Percentiles rank a stretch among this genome's conserved stretches.
phyloP scores from a whole-genome alignment of 1,140 invertebrate species.

The Portunus trituberculatus region DNA sequence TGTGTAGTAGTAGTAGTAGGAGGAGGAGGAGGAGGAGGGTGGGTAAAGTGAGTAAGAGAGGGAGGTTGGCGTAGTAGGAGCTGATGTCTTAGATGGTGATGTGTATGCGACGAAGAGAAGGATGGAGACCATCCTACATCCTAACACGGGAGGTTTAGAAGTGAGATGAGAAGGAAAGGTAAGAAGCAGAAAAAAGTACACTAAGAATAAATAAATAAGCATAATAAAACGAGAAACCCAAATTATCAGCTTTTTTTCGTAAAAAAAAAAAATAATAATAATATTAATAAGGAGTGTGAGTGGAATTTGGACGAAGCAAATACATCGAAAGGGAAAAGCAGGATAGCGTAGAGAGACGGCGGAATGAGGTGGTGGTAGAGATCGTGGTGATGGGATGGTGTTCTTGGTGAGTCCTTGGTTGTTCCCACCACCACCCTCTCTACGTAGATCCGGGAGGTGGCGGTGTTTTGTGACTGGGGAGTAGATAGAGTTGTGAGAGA shows the following conservation, averaged over 20 bases:
- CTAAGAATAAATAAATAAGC: neutral
- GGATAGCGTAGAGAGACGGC: neutral
- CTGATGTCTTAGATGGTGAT: neutral
- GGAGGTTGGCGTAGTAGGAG: neutral
- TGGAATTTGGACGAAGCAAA: neutral
- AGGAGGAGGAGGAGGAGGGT: neutral
- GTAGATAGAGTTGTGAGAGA: neutral
- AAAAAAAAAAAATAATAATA: no score
- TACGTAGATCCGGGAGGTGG: neutral
- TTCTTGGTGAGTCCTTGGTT: neutral
- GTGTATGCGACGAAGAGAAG: neutral
- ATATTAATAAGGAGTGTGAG: no score
- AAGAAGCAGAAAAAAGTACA: neutral
- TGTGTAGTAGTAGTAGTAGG: neutral
- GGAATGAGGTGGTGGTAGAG: neutral
- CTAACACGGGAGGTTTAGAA: neutral
- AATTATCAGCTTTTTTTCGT: no score
- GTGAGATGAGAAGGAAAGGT: neutral
- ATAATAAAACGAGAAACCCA: neutral
- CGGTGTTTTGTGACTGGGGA: neutral
- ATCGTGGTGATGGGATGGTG: neutral
- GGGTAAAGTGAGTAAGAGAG: conserved; percentile 23
- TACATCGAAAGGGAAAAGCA: neutral
- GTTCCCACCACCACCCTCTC: neutral
- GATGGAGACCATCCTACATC: neutral